Evolutionary conservation across 2,888 invertebrate genomes (phyloP).

Genomic region (Sesia apiformis): DNA sequence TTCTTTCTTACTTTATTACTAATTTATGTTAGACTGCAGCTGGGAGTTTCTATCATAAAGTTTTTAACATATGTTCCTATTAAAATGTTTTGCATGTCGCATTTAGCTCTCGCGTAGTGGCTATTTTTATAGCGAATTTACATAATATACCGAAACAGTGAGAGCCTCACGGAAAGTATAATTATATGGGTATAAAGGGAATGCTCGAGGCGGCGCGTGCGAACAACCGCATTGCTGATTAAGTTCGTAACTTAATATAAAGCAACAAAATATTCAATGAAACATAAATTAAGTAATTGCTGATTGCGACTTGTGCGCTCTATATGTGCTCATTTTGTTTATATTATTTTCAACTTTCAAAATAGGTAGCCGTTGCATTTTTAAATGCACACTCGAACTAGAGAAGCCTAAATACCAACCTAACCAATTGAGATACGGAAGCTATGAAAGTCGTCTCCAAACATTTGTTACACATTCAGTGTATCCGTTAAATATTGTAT

Average conservation of each 20-base stretch:
- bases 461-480: no score
- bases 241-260: background rate
- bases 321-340: no score
- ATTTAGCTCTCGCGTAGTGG: background rate
- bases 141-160: constrained; percentile 18
- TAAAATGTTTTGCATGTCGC: background rate
- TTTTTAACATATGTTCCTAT: background rate
- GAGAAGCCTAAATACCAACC: no score
- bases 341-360: no score
- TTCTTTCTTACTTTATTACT: background rate
- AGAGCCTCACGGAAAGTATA: constrained; percentile 13
- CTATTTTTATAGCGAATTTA: constrained; percentile 12
- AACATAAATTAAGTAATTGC: background rate
- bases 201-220: constrained; percentile 31
- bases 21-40: background rate
- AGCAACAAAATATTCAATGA: background rate
- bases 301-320: no score
- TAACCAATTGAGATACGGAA: no score
- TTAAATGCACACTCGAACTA: no score
- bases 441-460: no score
- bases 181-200: constrained; percentile 9
- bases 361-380: no score
- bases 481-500: no score
- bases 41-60: background rate
- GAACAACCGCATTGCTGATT: constrained; percentile 6